Conservation (phyloP, 2,797 vertebrate species). For the Allobates femoralis region DNA sequence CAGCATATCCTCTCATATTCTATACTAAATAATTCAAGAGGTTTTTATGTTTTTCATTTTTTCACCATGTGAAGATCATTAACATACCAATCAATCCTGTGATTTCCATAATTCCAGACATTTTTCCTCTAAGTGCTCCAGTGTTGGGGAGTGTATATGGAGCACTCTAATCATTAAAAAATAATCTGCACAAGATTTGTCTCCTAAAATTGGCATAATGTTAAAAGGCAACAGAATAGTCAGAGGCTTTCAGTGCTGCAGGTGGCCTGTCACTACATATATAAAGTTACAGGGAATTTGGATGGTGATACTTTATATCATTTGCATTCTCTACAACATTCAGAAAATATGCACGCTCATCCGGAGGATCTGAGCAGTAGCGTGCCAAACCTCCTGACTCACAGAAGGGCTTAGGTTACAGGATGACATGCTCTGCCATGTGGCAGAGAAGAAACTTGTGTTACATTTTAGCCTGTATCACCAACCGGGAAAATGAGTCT, state of each 20-base stretch:
- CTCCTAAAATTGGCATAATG: not conserved
- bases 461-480: not conserved
- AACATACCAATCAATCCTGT: too few relatives aligned
- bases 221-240: not conserved
- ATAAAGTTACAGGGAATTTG: not conserved
- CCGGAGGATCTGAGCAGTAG: not conserved
- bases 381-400: not conserved
- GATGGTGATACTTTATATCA: not conserved
- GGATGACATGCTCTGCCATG: not conserved
- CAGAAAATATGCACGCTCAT: not conserved
- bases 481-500: not conserved
- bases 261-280: conserved; percentile 9
- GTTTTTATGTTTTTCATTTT: too few relatives aligned
- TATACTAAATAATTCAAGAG: too few relatives aligned
- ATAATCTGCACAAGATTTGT: not conserved
- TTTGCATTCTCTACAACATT: not conserved
- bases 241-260: not conserved
- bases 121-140: too few relatives aligned
- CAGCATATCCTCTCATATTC: too few relatives aligned
- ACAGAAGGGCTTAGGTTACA: not conserved
- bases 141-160: too few relatives aligned
- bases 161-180: not conserved
- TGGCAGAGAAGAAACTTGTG: not conserved
- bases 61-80: too few relatives aligned
- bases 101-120: too few relatives aligned